phyloP scores from a whole-genome alignment of 1,140 invertebrate genomes.

The Mizuhopecten yessoensis region DNA sequence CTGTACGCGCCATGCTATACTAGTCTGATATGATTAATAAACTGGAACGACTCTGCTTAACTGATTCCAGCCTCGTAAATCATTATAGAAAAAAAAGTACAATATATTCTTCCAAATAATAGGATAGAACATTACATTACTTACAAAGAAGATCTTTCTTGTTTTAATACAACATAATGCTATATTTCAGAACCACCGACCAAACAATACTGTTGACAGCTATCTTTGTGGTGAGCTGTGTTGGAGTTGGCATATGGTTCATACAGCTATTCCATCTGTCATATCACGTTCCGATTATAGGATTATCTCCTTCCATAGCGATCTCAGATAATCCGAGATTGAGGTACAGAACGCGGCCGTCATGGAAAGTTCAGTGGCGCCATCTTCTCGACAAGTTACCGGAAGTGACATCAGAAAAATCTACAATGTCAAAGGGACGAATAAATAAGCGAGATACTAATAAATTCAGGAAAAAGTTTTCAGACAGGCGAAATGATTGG shows the following conservation, averaged over 20 bases:
- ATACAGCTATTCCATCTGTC: background rate
- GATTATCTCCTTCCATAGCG: background rate
- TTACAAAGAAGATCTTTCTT: too few relatives aligned
- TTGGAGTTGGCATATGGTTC: background rate
- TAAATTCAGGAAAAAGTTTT: background rate
- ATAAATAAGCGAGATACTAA: background rate
- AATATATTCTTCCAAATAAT: too few relatives aligned
- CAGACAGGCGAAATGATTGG: background rate
- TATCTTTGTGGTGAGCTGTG: background rate
- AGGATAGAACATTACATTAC: too few relatives aligned
- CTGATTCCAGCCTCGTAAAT: too few relatives aligned
- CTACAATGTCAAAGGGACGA: too few relatives aligned
- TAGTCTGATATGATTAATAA: too few relatives aligned
- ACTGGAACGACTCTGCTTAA: too few relatives aligned
- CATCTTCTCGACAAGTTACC: background rate
- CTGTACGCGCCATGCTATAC: too few relatives aligned
- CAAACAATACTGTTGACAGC: background rate
- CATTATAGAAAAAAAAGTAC: too few relatives aligned
- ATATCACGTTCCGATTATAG: background rate
- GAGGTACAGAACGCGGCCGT: background rate
- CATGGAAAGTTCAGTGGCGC: background rate
- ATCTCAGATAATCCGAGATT: background rate
- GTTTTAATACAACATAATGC: too few relatives aligned
- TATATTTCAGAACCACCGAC: too few relatives aligned
- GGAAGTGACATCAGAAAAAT: background rate